Percentiles rank a stretch among this genome's conserved stretches.
Conservation (phyloP, 2,888 invertebrate species). For the Drosophila acutilabella region DNA sequence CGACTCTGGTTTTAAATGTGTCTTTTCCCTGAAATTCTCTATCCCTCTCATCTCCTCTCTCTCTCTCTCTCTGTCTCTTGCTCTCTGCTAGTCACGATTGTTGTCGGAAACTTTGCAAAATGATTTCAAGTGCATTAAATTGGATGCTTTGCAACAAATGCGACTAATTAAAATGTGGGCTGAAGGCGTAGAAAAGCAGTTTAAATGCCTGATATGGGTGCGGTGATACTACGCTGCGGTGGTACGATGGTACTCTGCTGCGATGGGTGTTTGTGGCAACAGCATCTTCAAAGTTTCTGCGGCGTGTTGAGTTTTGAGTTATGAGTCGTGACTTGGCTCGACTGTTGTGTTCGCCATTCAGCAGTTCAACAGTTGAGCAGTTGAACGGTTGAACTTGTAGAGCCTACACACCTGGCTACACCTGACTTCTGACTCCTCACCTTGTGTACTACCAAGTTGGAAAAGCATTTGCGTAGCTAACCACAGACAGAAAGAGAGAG, state of each 20-base stretch:
- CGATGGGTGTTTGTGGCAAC: constrained; percentile 11
- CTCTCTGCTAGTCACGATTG: constrained; percentile 33
- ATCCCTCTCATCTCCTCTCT: background rate
- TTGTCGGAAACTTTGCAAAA: constrained; percentile 62
- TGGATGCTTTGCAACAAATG: constrained; percentile 77
- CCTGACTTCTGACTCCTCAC: constrained; percentile 22
- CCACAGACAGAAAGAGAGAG: constrained; percentile 28
- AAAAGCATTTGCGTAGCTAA: constrained; percentile 40
- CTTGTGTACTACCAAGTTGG: constrained; percentile 6
- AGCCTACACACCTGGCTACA: constrained; percentile 5
- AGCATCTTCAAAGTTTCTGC: constrained; percentile 60
- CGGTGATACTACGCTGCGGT: constrained; percentile 12
- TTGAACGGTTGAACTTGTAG: constrained; percentile 32
- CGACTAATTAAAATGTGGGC: constrained; percentile 75
- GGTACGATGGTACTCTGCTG: background rate
- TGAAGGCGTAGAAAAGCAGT: constrained; percentile 46
- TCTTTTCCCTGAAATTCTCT: background rate
- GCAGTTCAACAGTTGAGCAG: constrained; percentile 30
- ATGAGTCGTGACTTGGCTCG: constrained; percentile 39
- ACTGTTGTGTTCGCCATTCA: constrained; percentile 33
- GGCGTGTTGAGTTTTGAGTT: constrained; percentile 63
- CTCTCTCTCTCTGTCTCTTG: too few relatives aligned
- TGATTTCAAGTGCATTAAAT: constrained; percentile 80
- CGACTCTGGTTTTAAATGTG: constrained; percentile 37
- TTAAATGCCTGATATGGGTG: constrained; percentile 14